Conservation (phyloP, 1,140 invertebrate genomes). For the Frieseomelitta varia region DNA sequence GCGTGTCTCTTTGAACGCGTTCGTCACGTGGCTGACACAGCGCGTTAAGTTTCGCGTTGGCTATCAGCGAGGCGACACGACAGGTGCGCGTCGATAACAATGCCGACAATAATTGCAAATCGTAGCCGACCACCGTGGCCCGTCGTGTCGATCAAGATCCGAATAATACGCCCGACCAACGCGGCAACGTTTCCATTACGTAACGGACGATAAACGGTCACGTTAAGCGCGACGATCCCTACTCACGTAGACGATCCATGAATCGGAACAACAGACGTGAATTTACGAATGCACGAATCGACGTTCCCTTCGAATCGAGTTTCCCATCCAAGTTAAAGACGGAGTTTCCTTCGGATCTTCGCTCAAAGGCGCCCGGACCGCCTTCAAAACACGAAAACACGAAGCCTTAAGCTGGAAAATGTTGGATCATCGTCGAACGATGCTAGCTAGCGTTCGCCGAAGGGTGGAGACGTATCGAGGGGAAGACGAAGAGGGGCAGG, state of each 20-base stretch:
- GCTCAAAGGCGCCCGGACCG: constrained; percentile 43
- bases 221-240: constrained; percentile 44
- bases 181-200: constrained; percentile 71
- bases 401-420: constrained; percentile 51
- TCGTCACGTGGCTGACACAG: constrained; percentile 66
- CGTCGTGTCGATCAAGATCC: constrained; percentile 72
- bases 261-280: neutral
- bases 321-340: neutral
- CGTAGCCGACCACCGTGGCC: constrained; percentile 68
- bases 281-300: neutral
- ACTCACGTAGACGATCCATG: neutral
- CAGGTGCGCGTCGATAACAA: constrained; percentile 75
- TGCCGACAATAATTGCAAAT: constrained; percentile 78
- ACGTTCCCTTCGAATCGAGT: too few species aligned
- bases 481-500: constrained; percentile 44
- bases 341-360: neutral
- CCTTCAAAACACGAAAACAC: constrained; percentile 65
- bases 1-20: constrained; percentile 38
- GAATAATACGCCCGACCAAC: constrained; percentile 71
- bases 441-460: constrained; percentile 15
- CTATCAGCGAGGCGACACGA: constrained; percentile 74
- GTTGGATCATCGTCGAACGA: constrained; percentile 45
- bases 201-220: constrained; percentile 69
- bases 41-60: constrained; percentile 72
- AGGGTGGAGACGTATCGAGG: constrained; percentile 50